Percentiles rank a stretch among this genome's conserved stretches.
Conservation (phyloP, 1,140 invertebrate species). For the Berghia stephanieae region DNA sequence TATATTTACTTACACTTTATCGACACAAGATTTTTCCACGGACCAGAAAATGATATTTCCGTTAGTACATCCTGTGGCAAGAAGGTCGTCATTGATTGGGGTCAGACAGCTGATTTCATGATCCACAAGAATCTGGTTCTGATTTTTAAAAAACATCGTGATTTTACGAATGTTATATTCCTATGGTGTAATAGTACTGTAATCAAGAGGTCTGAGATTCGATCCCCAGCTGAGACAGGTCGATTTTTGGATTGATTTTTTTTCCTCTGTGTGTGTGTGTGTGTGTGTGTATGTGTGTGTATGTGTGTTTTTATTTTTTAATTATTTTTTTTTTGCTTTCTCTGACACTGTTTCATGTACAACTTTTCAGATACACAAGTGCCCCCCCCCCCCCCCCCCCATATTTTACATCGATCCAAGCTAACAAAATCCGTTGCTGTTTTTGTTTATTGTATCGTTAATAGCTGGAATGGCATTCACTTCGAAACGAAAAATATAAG, state of each 20-base stretch:
- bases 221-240: not conserved
- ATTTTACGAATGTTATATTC: not conserved
- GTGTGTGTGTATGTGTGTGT: slow-evolving; percentile 7
- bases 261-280: slow-evolving; percentile 16
- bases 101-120: slow-evolving; percentile 52
- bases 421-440: too few relatives aligned
- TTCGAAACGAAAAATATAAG: too few relatives aligned
- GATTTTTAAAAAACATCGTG: slow-evolving; percentile 25
- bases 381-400: too few relatives aligned
- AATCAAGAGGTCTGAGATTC: too few relatives aligned
- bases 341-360: too few relatives aligned
- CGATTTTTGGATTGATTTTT: not conserved
- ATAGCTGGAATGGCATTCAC: too few relatives aligned
- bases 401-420: too few relatives aligned
- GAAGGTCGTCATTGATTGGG: slow-evolving; percentile 34
- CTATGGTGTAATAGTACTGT: not conserved
- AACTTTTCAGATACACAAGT: too few relatives aligned
- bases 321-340: too few relatives aligned
- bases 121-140: slow-evolving; percentile 51
- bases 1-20: slow-evolving; percentile 50
- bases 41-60: slow-evolving; percentile 58
- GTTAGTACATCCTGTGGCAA: slow-evolving; percentile 54
- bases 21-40: slow-evolving; percentile 47
- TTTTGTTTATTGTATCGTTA: too few relatives aligned
- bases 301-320: not conserved